Evolutionary conservation across 2,888 invertebrate genomes (phyloP).

Genomic region (Podotricha telesiphe): DNA sequence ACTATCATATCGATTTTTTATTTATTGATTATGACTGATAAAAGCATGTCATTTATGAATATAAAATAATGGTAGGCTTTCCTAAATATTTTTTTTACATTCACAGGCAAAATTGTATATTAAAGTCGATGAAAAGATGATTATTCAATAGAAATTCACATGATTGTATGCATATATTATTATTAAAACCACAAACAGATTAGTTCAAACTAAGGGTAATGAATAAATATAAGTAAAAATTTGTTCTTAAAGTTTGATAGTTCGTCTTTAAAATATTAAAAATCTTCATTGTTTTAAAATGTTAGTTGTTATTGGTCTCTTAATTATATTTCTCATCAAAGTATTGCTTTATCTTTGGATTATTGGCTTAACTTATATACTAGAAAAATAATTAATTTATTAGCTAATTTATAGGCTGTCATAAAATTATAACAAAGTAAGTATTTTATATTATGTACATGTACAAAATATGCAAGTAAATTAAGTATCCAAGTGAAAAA

Average conservation of each 20-base stretch:
- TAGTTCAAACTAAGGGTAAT: no score
- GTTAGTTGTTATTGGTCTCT: not conserved
- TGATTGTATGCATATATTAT: no score
- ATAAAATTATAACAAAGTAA: conserved; percentile 4
- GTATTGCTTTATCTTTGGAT: conserved; percentile 8
- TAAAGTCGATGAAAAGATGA: not conserved
- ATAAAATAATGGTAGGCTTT: no score
- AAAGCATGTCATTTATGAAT: no score
- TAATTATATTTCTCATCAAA: conserved; percentile 6
- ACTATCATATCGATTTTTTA: conserved; percentile 12
- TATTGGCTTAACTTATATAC: not conserved
- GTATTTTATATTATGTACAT: not conserved
- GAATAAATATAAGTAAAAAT: no score
- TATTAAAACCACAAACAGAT: no score
- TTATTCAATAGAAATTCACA: no score
- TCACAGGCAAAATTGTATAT: not conserved
- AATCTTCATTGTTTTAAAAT: no score
- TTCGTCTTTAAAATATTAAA: no score
- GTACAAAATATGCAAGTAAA: not conserved
- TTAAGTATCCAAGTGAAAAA: conserved; percentile 1
- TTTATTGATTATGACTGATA: not conserved
- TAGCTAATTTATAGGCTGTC: not conserved
- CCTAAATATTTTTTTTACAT: no score
- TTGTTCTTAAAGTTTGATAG: no score
- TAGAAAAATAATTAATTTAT: not conserved